Evolutionary conservation across 1,140 invertebrate species (phyloP).

Genomic region (Bathynomus jamesi): DNA sequence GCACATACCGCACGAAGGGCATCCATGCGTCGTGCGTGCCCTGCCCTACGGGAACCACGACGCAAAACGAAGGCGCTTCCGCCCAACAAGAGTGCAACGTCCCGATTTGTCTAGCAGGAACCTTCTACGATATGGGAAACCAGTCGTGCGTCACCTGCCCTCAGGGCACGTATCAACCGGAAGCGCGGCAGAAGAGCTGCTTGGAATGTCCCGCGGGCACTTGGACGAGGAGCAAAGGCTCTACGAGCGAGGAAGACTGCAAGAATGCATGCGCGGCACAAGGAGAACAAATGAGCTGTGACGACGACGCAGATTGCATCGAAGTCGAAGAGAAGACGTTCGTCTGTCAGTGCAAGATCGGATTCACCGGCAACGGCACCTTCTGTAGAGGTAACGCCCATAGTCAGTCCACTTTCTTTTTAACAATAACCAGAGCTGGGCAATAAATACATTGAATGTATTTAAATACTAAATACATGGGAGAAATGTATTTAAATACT

Average conservation of each 20-base stretch:
- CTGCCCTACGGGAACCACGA: slow-evolving; percentile 83
- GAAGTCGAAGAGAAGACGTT: slow-evolving; percentile 72
- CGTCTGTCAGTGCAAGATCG: slow-evolving; percentile 86
- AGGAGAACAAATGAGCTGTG: slow-evolving; percentile 74
- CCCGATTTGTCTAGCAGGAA: slow-evolving; percentile 70
- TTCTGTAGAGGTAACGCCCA: slow-evolving; percentile 50
- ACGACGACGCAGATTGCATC: slow-evolving; percentile 79
- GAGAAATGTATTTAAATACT: no score
- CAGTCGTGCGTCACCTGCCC: slow-evolving; percentile 73
- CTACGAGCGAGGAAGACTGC: slow-evolving; percentile 72
- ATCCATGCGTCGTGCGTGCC: slow-evolving; percentile 76
- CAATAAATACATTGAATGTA: no score
- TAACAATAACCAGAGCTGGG: no score
- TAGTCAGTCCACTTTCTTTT: no score
- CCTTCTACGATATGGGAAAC: slow-evolving; percentile 47
- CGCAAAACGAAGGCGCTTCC: slow-evolving; percentile 68
- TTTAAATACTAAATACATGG: no score
- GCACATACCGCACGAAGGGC: slow-evolving; percentile 80
- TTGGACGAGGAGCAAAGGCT: slow-evolving; percentile 71
- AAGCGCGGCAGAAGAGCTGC: slow-evolving; percentile 79
- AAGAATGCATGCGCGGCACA: slow-evolving; percentile 84
- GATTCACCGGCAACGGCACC: slow-evolving; percentile 81
- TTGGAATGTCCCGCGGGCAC: slow-evolving; percentile 84
- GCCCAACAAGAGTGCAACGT: slow-evolving; percentile 84
- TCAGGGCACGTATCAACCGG: slow-evolving; percentile 85